These are phyloP conservation scores for Tineola bisselliella DNA, from an alignment of 2,888 invertebrate genomes.

Conservation along the genomic window DNA sequence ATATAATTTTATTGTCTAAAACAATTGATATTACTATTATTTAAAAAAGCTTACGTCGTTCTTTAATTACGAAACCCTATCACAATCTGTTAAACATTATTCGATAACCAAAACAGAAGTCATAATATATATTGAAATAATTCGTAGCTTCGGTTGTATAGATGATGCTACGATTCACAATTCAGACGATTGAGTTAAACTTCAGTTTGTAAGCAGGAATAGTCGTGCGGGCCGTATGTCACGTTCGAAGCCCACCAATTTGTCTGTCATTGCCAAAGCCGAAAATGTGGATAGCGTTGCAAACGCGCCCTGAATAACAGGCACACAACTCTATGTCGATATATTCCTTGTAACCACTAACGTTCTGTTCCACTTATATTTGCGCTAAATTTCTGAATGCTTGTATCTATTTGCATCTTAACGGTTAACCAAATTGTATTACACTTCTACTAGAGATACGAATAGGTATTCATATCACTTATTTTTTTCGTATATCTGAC, in stretches of 20 bases:
- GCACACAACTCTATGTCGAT: background rate
- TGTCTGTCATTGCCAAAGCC: conserved; percentile 53
- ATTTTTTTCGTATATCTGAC: no score
- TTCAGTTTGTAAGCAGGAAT: conserved; percentile 23
- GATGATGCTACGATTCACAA: background rate
- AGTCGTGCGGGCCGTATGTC: conserved; percentile 32
- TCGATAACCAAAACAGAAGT: background rate
- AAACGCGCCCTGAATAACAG: conserved; percentile 36
- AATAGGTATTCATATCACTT: no score
- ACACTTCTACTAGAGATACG: no score
- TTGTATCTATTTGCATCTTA: background rate
- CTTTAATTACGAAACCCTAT: no score
- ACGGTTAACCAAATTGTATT: background rate
- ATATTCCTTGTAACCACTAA: conserved; percentile 11
- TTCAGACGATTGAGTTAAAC: conserved; percentile 11
- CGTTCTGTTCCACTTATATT: conserved; percentile 4
- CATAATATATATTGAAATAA: background rate
- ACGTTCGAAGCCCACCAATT: conserved; percentile 46
- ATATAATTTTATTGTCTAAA: no score
- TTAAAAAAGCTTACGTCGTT: no score
- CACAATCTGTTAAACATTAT: background rate
- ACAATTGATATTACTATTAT: no score
- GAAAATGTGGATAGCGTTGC: conserved; percentile 18
- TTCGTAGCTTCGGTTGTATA: background rate
- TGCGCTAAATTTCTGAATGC: background rate